Evolutionary conservation across 2,888 invertebrate genomes (phyloP).

Genomic region (Anoplius nigerrimus): DNA sequence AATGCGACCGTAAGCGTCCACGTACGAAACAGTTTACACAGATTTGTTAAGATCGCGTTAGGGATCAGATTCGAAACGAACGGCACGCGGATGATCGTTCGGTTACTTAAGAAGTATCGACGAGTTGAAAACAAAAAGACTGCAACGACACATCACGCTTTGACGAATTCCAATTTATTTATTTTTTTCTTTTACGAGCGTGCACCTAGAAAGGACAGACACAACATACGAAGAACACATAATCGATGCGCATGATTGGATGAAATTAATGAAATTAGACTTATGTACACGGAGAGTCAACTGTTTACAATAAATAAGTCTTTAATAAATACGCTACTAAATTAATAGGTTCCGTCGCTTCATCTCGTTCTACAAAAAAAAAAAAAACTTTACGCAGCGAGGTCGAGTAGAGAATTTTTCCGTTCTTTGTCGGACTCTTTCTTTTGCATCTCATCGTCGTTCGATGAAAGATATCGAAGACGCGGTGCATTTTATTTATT

Average conservation of each 20-base stretch:
- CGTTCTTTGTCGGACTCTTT: background rate
- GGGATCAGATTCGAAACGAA: no score
- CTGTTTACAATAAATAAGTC: constrained; percentile 65
- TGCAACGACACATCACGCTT: constrained; percentile 17
- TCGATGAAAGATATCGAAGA: background rate
- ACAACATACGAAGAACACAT: constrained; percentile 53
- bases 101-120: background rate
- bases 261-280: constrained; percentile 50
- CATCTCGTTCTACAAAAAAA: no score
- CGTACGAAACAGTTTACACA: no score
- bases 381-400: constrained; percentile 41
- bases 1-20: no score
- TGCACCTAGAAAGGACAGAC: constrained; percentile 42
- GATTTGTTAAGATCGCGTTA: no score
- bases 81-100: no score
- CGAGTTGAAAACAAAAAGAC: background rate
- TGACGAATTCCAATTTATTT: constrained; percentile 40
- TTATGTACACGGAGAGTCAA: constrained; percentile 56
- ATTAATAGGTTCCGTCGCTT: constrained; percentile 50
- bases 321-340: constrained; percentile 67
- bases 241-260: constrained; percentile 33
- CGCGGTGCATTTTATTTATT: background rate
- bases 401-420: constrained; percentile 21
- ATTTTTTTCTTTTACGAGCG: no score
- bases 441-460: background rate